Conservation (phyloP, 2,113 vertebrate genomes). For the Leucopternis melanops region DNA sequence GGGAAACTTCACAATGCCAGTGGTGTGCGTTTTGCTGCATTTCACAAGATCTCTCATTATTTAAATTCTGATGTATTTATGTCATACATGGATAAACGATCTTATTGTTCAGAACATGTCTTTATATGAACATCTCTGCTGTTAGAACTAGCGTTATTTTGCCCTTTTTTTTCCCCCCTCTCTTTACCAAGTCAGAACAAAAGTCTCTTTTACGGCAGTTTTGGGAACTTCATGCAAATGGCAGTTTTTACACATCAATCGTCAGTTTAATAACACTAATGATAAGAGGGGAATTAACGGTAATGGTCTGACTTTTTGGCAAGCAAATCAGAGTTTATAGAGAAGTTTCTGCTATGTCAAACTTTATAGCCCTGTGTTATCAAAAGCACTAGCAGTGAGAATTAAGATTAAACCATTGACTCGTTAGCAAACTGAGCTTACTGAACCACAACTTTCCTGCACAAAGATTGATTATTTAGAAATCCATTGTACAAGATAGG, state of each 20-base stretch:
- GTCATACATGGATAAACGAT: slow-evolving; percentile 72
- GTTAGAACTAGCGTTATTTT: slow-evolving; percentile 59
- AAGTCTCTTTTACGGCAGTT: slow-evolving; percentile 69
- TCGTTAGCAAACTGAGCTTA: neutral
- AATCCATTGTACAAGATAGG: slow-evolving; percentile 33
- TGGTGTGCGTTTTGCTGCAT: slow-evolving; percentile 53
- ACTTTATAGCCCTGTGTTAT: slow-evolving; percentile 16
- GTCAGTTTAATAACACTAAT: slow-evolving; percentile 60
- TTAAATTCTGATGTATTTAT: slow-evolving; percentile 70
- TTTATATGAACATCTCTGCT: slow-evolving; percentile 67
- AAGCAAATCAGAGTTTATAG: slow-evolving; percentile 49
- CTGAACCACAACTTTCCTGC: neutral
- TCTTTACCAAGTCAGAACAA: slow-evolving; percentile 66
- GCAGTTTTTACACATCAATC: slow-evolving; percentile 54
- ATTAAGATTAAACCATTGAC: slow-evolving; percentile 27
- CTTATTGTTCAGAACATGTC: slow-evolving; percentile 72
- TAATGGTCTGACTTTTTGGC: slow-evolving; percentile 50
- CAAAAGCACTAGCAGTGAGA: slow-evolving; percentile 4
- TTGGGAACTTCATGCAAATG: slow-evolving; percentile 59
- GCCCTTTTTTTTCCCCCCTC: neutral
- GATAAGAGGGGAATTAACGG: slow-evolving; percentile 40
- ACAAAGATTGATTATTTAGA: slow-evolving; percentile 10
- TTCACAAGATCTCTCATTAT: slow-evolving; percentile 71
- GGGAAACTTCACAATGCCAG: slow-evolving; percentile 57
- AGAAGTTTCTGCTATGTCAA: slow-evolving; percentile 18